Evolutionary conservation across 2,113 vertebrate genomes (phyloP).

Genomic region (Rhinoptilus africanus): DNA sequence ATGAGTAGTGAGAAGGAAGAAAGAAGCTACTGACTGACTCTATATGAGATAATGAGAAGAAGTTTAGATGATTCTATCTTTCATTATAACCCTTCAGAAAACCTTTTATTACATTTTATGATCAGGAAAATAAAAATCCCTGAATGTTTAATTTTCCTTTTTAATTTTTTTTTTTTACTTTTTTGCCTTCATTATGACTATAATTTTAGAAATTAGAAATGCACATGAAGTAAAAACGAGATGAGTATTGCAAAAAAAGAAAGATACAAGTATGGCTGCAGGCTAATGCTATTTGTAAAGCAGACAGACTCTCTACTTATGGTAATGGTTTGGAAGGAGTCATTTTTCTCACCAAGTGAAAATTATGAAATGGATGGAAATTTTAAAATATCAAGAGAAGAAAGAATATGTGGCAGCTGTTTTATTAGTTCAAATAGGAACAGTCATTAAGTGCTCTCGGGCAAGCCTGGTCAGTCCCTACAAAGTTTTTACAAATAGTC

Average conservation of each 20-base stretch:
- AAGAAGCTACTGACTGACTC: neutral
- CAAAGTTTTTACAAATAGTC: neutral
- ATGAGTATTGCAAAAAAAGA: neutral
- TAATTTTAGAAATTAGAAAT: neutral
- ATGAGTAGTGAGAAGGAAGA: neutral
- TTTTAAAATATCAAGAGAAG: neutral
- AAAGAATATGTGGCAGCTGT: accelerated
- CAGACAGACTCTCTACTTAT: neutral
- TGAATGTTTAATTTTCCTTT: neutral
- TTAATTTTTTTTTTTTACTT: neutral
- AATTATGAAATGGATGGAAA: neutral
- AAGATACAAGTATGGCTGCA: neutral
- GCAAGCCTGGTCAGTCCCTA: neutral
- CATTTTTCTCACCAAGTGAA: neutral
- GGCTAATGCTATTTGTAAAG: neutral
- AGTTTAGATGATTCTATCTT: neutral
- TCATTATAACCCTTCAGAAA: neutral
- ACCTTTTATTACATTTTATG: neutral
- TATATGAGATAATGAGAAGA: neutral
- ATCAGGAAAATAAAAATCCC: neutral
- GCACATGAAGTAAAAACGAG: neutral
- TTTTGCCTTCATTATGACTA: neutral
- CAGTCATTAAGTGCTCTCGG: neutral
- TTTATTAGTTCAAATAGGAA: neutral
- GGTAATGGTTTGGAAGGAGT: neutral